Evolutionary conservation across 2,888 invertebrate genomes (phyloP).

Genomic region (Temnothorax ravouxi): DNA sequence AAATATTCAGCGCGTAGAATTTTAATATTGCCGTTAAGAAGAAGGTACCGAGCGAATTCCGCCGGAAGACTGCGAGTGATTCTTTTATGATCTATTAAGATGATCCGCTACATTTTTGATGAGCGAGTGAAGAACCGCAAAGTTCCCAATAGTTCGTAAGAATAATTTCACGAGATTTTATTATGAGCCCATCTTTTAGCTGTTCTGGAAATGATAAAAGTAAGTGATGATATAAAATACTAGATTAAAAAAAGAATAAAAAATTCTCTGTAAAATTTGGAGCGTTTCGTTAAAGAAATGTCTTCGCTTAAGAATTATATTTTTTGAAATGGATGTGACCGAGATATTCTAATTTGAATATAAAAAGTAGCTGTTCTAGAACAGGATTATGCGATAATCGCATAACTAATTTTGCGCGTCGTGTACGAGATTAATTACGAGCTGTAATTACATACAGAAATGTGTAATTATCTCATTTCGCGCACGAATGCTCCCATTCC

Average conservation of each 20-base stretch:
- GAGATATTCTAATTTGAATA: constrained; percentile 1
- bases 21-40: constrained; percentile 62
- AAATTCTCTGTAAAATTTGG: background rate
- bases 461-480: constrained; percentile 19
- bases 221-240: constrained; percentile 9
- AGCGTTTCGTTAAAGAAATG: background rate
- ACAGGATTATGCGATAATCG: constrained; percentile 20
- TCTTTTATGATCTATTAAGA: constrained; percentile 28
- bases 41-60: background rate
- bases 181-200: background rate
- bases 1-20: constrained; percentile 66
- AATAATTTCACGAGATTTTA: constrained; percentile 35
- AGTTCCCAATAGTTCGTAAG: background rate
- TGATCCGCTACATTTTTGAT: constrained; percentile 21
- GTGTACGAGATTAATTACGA: constrained; percentile 12
- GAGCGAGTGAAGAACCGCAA: background rate
- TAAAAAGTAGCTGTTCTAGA: background rate
- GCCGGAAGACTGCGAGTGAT: background rate
- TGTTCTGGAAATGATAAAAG: background rate
- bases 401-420: background rate
- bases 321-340: background rate
- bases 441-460: constrained; percentile 10
- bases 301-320: background rate
- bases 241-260: background rate
- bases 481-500: background rate